phyloP scores from a whole-genome alignment of 2,113 vertebrate species.

The Trichomycterus rosablanca region DNA sequence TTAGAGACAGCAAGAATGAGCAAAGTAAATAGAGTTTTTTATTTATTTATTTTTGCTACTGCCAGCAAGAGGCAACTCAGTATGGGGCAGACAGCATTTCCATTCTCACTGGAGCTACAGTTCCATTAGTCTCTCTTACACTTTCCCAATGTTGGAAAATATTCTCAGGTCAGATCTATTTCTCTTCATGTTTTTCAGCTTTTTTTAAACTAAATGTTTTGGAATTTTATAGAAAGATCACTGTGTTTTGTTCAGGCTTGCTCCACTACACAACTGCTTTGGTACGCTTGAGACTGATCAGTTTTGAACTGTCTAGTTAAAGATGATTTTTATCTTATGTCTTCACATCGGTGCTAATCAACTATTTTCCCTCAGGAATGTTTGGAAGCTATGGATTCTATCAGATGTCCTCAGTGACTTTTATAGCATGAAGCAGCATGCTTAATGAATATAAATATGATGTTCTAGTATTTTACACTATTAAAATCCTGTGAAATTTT shows the following conservation, averaged over 20 bases:
- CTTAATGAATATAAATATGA: background rate
- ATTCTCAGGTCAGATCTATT: too few species aligned
- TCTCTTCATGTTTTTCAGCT: too few species aligned
- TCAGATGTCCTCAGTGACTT: slow-evolving; percentile 18
- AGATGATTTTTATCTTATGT: slow-evolving; percentile 5
- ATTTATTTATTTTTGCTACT: slow-evolving; percentile 46
- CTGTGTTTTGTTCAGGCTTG: slow-evolving; percentile 7
- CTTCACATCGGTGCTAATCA: slow-evolving; percentile 5
- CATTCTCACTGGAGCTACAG: background rate
- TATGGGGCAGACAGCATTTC: background rate
- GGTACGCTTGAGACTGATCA: slow-evolving; percentile 3
- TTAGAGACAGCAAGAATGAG: slow-evolving; percentile 40
- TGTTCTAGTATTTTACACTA: background rate
- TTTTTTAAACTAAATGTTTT: too few species aligned
- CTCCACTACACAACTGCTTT: background rate
- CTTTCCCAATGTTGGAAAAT: too few species aligned
- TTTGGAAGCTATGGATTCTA: background rate
- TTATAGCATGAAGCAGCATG: background rate
- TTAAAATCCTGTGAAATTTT: too few species aligned
- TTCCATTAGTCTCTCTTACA: too few species aligned
- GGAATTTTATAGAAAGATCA: background rate
- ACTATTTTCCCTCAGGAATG: slow-evolving; percentile 6
- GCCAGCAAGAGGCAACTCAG: slow-evolving; percentile 12
- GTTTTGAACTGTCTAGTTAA: slow-evolving; percentile 20
- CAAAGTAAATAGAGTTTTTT: slow-evolving; percentile 52